Evolutionary conservation across 2,113 vertebrate genomes (phyloP), one percentile per base, ranked within the genome.

Genomic region (Macquaria australasica): DNA sequence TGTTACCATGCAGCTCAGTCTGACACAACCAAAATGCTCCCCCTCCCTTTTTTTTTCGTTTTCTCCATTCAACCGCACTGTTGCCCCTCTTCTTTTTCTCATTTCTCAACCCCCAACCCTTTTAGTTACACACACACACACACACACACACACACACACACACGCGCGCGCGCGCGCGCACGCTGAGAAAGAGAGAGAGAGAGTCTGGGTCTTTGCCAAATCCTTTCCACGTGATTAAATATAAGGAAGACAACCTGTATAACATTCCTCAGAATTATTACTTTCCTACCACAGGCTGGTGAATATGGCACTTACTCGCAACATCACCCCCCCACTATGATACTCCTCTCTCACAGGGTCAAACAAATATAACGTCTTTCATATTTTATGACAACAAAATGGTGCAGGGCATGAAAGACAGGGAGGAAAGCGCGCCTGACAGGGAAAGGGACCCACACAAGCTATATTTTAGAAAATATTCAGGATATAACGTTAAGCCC

Each of bases 221-320:
- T 93, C 88, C 84, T 70, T 93, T 93, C 88, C 89, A 92, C 91
- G 91, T 94, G 91, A 95, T 95, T 94, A 92, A 89, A 94, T 91
- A 90, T 92, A 94, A 92, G 86, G 81, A 89, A 89, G 81, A 93
- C 89, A 93, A 91, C 88, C 83, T 85, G 86, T 88, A 87, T 87
- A 91, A 86, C 91, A 94, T 94, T 94, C 88, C 84, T 81, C 82
- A 72, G 77, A 93, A 85, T 90, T 92, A 89, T 86, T 70, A 73
- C 77, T 83, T 85, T 88, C 81, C 75, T 83, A 73, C 83, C 62
- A 84, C 77, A 76, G 56, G 62, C 87, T 81, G 81, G 59, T 73
- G 84, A 82, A 84, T 85, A 76, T 80, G 59, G 62, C 87, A 83
- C 82, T 75, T 74, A 84, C 16, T 71, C 37, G 63, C 66, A 82